Evolutionary conservation across 2,113 vertebrate species (phyloP), one percentile per base, ranked within the genome.

Genomic region (Coracopsis vasa): DNA sequence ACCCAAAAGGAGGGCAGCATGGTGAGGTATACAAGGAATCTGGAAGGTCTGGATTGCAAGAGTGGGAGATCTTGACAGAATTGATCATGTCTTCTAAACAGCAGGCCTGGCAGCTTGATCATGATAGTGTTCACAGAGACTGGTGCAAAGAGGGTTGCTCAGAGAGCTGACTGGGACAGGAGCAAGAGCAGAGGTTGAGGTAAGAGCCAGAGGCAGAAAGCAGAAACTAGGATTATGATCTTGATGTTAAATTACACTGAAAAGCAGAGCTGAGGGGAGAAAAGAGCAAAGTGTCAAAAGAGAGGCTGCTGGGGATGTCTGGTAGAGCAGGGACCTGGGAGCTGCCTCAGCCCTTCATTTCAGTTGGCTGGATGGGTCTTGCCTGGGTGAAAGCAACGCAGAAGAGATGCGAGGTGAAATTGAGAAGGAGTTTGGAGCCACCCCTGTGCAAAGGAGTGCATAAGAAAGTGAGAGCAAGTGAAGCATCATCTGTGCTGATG

Each of bases 251-350:
- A 6, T 64, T 84, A 42, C 47, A 72, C 2, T 84, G 51, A 37
- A 33, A 47, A 72, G 11, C 54, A 61, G 25, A 70, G 7, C 25
- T 50, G 31, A 54, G 42, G 14, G 31, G 24, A 35, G 18, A 41
- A 67, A 67, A 60, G 28, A 72, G 8, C 28, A 6, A 13, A 54
- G 29, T 74, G 24, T 72, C 31, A 31, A 3, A 62, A 42, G 27
- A 62, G 42, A 56, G 73, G 29, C 42, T 66, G 42, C 78, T 88
- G 42, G 45, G 16, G 54, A 31, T 27, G 10, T 45, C 54, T 91
- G 54, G 11, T 58, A 28, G 54, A 58, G 44, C 0, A 0, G 25
- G 28, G 35, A 4, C 10, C 33, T 45, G 33, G 42, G 17, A 15
- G 3, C 14, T 72, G 18, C 12, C 0, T 19, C 35, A 69, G 77